Base-by-base conservation (phyloP, 1,140 invertebrate genomes). In the Aphelenchoides fujianensis region DNA sequence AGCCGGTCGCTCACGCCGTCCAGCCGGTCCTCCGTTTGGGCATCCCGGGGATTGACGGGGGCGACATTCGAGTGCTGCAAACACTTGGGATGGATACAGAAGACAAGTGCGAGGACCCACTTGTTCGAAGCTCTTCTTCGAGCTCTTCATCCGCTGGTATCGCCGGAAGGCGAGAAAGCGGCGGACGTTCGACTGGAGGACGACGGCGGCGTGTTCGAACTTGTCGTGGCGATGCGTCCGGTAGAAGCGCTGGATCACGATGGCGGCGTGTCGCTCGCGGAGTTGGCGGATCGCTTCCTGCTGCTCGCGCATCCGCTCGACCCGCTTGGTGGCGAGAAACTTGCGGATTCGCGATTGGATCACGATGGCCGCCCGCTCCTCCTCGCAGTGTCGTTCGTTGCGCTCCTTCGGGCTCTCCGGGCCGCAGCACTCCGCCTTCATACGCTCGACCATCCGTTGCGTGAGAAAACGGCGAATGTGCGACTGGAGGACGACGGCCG, bases 161-260 rank as follows among this genome's bases (percentile, higher is more conserved):
- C 55, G 55, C 7, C 55, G 55, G 5, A 59, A 27, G 7, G 55
- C 55, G 27, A 59, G 34, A 19, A 59, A 59, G 12, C 19, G 5
- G 7, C 55, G 5, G 5, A 59, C 19, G 55, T 59, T 7, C 7
- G 55, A 59, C 23, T 59, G 55, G 7, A 59, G 23, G 34, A 59
- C 55, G 5, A 59, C 55, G 23, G 55, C 55, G 7, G 55, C 55
- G 55, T 59, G 55, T 19, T 59, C 55, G 23, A 59, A 59, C 23
- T 59, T 59, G 12, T 59, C 5, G 19, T 59, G 12, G 28, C 55
- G 55, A 19, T 59, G 55, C 12, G 55, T 59, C 7, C 55, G 55
- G 23, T 59, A 59, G 55, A 59, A 59, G 23, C 55, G 55, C 34
- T 59, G 55, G 55, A 59, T 59, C 12, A 59, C 55, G 19, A 59